Evolutionary conservation across 2,113 vertebrate species (phyloP).

Genomic region (Mobula hypostoma): DNA sequence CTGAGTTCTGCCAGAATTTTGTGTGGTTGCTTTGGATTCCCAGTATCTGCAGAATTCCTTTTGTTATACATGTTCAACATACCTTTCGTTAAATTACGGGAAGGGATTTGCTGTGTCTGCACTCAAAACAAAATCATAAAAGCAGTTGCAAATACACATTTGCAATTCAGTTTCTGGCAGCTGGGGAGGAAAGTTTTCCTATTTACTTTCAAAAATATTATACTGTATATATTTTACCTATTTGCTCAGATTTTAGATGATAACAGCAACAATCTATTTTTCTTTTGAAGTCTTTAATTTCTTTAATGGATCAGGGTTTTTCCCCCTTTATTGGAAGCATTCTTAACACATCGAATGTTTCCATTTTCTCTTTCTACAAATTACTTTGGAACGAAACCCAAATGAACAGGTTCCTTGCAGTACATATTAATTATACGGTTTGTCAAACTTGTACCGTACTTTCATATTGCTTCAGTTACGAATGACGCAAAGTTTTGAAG

Average conservation of each 20-base stretch:
- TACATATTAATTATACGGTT: background rate
- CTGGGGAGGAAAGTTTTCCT: background rate
- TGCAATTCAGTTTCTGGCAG: background rate
- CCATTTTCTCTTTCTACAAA: background rate
- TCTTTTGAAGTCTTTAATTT: background rate
- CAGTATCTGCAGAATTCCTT: too few species aligned
- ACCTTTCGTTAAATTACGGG: background rate
- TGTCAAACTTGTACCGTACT: background rate
- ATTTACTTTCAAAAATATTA: background rate
- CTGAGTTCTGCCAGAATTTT: too few species aligned
- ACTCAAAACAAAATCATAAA: background rate
- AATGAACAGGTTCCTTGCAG: conserved; percentile 10
- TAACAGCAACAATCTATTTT: background rate
- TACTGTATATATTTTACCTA: background rate
- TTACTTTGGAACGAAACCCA: background rate
- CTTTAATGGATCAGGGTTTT: background rate
- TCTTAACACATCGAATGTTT: background rate
- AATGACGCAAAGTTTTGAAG: background rate
- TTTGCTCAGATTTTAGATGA: background rate
- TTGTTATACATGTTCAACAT: too few species aligned
- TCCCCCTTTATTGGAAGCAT: background rate
- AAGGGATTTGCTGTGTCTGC: background rate
- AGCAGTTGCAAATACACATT: background rate
- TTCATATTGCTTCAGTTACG: background rate
- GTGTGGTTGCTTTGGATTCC: too few species aligned